These are phyloP conservation scores for Clostera curtula DNA, from an alignment of 2,888 invertebrate species.

Conservation along the genomic window DNA sequence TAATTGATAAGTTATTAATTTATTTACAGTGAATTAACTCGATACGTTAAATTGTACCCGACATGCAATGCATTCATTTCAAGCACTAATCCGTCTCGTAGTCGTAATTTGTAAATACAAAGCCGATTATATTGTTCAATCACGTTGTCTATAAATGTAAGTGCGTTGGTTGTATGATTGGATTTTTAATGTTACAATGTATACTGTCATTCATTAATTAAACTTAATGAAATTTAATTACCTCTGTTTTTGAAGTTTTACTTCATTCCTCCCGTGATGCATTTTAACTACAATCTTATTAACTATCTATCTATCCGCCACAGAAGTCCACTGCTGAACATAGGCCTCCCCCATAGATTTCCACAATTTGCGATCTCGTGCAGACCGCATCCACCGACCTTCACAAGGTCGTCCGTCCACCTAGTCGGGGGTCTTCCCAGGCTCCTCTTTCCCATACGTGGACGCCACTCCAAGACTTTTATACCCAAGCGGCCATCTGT, in stretches of 20 bases:
- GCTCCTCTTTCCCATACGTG: constrained; percentile 54
- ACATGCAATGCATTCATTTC: constrained; percentile 14
- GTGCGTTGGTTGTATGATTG: constrained; percentile 45
- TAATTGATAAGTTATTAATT: constrained; percentile 31
- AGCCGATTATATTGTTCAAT: constrained; percentile 19
- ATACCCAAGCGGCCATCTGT: too few species aligned
- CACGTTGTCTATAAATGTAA: constrained; percentile 22
- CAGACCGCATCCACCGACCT: too few species aligned
- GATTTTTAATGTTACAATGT: constrained; percentile 52
- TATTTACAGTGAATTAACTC: constrained; percentile 30
- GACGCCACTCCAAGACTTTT: too few species aligned
- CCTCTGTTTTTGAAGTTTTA: constrained; percentile 24
- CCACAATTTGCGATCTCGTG: too few species aligned
- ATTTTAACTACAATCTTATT: too few species aligned
- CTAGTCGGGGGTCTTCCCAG: constrained; percentile 58
- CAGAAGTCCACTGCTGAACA: too few species aligned
- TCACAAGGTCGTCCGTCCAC: too few species aligned
- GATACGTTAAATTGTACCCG: constrained; percentile 13
- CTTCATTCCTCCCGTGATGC: constrained; percentile 6
- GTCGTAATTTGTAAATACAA: constrained; percentile 29
- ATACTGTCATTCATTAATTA: constrained; percentile 52
- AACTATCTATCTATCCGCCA: too few species aligned
- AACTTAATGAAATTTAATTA: constrained; percentile 48
- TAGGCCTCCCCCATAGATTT: too few species aligned
- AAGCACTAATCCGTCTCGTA: constrained; percentile 32